Evolutionary conservation across 2,888 invertebrate genomes (phyloP).

Genomic region (Parnassius mnemosyne): DNA sequence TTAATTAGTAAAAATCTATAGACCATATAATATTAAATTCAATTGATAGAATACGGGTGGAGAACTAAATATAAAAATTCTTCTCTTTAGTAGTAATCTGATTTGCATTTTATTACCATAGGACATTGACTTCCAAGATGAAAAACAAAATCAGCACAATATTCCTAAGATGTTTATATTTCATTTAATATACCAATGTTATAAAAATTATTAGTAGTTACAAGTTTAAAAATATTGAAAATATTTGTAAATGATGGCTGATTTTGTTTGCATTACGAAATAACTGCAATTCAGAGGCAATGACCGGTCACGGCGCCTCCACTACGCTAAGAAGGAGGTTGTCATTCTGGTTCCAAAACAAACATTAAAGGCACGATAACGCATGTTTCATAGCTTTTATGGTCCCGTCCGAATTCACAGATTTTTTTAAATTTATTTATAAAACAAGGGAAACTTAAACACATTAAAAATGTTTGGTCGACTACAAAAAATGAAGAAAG

Average conservation of each 20-base stretch:
- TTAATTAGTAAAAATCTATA: conserved; percentile 18
- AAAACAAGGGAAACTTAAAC: too few species aligned
- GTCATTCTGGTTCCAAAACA: conserved; percentile 70
- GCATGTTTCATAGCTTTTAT: too few species aligned
- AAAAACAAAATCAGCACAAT: background rate
- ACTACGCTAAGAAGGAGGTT: conserved; percentile 46
- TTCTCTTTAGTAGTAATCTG: conserved; percentile 4
- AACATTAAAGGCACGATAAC: conserved; percentile 34
- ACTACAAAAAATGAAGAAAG: too few species aligned
- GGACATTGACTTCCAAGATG: conserved; percentile 16
- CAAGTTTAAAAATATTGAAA: conserved; percentile 39
- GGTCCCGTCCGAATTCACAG: too few species aligned
- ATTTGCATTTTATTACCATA: conserved; percentile 16
- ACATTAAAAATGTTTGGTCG: too few species aligned
- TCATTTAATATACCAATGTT: background rate
- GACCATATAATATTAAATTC: background rate
- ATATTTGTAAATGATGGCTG: conserved; percentile 62
- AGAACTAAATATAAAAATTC: conserved; percentile 8
- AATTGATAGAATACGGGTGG: background rate
- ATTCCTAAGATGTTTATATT: background rate
- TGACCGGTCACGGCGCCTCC: conserved; percentile 64
- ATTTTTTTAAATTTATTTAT: too few species aligned
- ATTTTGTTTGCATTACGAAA: conserved; percentile 64
- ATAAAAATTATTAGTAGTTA: background rate
- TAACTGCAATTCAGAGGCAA: conserved; percentile 76